Percentiles rank a stretch among this genome's conserved stretches.
These are phyloP conservation scores for Trachelus tabidus DNA, from an alignment of 2,888 invertebrate species.

Conservation along the genomic window DNA sequence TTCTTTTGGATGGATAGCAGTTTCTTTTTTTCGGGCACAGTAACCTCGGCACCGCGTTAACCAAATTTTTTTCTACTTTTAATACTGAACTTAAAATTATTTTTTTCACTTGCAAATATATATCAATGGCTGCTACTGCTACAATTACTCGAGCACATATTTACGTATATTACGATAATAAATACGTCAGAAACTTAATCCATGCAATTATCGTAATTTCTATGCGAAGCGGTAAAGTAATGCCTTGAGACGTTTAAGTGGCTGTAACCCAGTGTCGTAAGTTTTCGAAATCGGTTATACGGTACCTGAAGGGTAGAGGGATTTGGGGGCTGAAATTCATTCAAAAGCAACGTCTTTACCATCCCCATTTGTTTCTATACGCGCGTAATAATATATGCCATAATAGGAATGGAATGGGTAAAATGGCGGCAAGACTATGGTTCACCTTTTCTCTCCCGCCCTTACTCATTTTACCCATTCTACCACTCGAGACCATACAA, in stretches of 20 bases:
- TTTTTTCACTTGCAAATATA: background rate
- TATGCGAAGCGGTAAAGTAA: background rate
- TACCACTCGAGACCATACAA: background rate
- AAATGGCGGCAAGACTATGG: background rate
- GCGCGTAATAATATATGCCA: background rate
- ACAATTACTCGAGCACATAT: background rate
- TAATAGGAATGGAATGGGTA: background rate
- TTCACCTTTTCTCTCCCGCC: background rate
- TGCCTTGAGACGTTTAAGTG: background rate
- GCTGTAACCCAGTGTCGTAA: background rate
- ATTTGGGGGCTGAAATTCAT: background rate
- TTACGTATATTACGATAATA: background rate
- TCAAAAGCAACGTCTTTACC: background rate
- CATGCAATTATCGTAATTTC: background rate
- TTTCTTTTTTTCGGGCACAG: background rate
- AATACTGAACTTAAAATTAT: background rate
- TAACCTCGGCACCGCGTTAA: background rate
- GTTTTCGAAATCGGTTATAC: background rate
- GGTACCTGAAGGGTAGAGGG: background rate
- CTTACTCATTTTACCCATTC: background rate
- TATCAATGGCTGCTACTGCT: background rate
- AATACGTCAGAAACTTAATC: background rate
- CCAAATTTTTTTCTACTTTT: background rate
- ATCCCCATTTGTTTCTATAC: background rate
- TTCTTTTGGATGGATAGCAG: background rate